Evolutionary conservation across 2,888 invertebrate genomes (phyloP), one percentile per base, ranked within the genome.

Genomic region (Ceratothoa steindachneri): DNA sequence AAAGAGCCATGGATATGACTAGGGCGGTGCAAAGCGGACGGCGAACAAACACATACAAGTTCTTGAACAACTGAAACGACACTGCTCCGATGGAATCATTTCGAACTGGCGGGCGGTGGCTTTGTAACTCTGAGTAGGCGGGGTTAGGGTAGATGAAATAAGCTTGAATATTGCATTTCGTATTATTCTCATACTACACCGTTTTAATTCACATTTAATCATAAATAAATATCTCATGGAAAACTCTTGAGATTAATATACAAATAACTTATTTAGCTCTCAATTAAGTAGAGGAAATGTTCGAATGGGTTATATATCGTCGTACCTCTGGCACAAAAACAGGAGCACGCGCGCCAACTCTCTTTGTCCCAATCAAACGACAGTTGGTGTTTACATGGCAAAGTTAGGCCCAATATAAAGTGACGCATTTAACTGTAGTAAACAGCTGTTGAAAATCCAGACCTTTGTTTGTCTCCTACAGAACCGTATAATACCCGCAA

Each of bases 331-430:
- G 70, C 76, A 73, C 65, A 69, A 55, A 72, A 76, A 73, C 71
- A 76, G 70, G 76, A 76, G 76, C 76, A 76, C 76, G 76, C 74
- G 74, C 73, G 76, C 73, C 76, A 76, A 75, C 70, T 73, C 76
- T 76, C 76, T 76, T 76, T 76, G 76, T 76, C 76, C 73, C 73
- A 22, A 15, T 12, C 60, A 24, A 60, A 60, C 60, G 27, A 24
- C 60, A 60, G 60, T 60, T 60, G 60, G 60, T 24, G 41, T 60
- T 24, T 24, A 60, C 60, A 24, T 22, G 24, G 24, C 19, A 12
- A 24, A 24, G 19, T 60, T 60, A 24, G n/a, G 12, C 2, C 12
- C n/a, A 60, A n/a, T n/a, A n/a, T 60, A 60, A 60, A 60, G 19
- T 24, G 27, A 24, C 12, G n/a, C 27, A 22, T 60, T 22, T 60